A percentile compares a stretch with the other conserved stretches of the same genome.
These are phyloP conservation scores for Steinernema scapterisci DNA, from an alignment of 2,888 invertebrate genomes.

Conservation along the genomic window DNA sequence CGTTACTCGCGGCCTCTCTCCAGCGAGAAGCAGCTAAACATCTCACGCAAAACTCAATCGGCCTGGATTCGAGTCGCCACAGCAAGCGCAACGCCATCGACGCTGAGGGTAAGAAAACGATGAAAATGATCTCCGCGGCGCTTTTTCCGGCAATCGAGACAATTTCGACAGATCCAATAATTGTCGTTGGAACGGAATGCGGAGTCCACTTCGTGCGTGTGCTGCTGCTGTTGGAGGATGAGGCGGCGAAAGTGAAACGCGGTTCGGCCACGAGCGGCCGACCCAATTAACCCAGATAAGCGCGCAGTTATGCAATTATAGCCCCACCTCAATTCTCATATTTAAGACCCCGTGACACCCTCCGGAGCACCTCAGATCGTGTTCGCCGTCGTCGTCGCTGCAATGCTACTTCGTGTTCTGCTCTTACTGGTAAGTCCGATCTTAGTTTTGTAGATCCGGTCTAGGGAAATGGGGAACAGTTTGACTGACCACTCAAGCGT, in stretches of 20 bases:
- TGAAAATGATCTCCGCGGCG: not conserved
- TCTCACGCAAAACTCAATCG: not conserved
- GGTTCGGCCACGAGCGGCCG: conserved; percentile 31
- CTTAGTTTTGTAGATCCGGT: too few species aligned
- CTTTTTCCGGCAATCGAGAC: not conserved
- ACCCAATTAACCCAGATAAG: conserved; percentile 33
- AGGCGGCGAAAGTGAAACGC: conserved; percentile 9
- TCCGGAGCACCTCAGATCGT: not conserved
- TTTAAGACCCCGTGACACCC: conserved; percentile 15
- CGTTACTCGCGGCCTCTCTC: too few species aligned
- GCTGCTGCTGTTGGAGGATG: not conserved
- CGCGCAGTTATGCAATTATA: conserved; percentile 31
- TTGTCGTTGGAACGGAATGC: conserved; percentile 20
- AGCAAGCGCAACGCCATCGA: too few species aligned
- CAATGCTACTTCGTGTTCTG: not conserved
- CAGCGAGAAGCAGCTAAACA: too few species aligned
- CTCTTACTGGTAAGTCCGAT: not conserved
- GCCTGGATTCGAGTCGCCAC: conserved; percentile 1
- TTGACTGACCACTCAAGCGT: too few species aligned
- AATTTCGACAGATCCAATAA: not conserved
- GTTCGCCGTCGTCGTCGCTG: not conserved
- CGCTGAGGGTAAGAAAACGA: too few species aligned
- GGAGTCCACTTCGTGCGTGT: not conserved
- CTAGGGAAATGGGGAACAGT: too few species aligned
- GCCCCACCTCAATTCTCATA: conserved; percentile 18